Evolutionary conservation across 2,797 vertebrate species (phyloP).

Genomic region (Apogon talboti): DNA sequence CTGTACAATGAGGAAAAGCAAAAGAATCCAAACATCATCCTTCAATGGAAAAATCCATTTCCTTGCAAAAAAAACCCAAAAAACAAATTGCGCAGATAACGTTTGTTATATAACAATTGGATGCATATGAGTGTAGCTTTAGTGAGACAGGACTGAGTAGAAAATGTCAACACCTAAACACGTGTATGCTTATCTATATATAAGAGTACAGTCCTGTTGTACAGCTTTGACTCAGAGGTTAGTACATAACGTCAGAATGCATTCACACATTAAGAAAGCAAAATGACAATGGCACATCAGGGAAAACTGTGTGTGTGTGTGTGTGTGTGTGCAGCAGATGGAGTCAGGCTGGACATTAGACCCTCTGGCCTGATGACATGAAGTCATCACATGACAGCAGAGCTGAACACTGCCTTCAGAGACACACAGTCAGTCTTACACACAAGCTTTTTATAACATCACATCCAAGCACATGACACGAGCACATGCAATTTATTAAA

Average conservation of each 20-base stretch:
- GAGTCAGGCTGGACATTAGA: conserved; percentile 71
- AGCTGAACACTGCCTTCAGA: conserved; percentile 46
- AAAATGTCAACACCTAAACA: too few relatives aligned
- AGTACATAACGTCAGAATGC: conserved; percentile 21
- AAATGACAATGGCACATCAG: conserved; percentile 38
- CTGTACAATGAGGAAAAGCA: too few relatives aligned
- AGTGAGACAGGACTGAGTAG: too few relatives aligned
- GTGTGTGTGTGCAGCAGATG: conserved; percentile 59
- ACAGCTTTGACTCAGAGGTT: conserved; percentile 5
- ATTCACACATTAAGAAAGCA: conserved; percentile 40
- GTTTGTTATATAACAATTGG: too few relatives aligned
- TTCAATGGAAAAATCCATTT: too few relatives aligned
- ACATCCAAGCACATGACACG: conserved; percentile 4
- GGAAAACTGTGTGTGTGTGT: conserved; percentile 20
- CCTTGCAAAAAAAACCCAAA: too few relatives aligned
- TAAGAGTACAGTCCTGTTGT: not conserved
- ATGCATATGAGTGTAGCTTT: too few relatives aligned
- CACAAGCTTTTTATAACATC: conserved; percentile 27
- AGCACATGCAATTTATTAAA: conserved; percentile 10
- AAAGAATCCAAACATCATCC: too few relatives aligned
- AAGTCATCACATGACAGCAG: conserved; percentile 71
- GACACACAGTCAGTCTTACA: conserved; percentile 23
- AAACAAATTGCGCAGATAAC: too few relatives aligned
- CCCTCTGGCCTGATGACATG: conserved; percentile 68
- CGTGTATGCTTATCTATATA: not conserved